Conservation (phyloP, 1,140 invertebrate genomes). For the Lepidurus packardi region DNA sequence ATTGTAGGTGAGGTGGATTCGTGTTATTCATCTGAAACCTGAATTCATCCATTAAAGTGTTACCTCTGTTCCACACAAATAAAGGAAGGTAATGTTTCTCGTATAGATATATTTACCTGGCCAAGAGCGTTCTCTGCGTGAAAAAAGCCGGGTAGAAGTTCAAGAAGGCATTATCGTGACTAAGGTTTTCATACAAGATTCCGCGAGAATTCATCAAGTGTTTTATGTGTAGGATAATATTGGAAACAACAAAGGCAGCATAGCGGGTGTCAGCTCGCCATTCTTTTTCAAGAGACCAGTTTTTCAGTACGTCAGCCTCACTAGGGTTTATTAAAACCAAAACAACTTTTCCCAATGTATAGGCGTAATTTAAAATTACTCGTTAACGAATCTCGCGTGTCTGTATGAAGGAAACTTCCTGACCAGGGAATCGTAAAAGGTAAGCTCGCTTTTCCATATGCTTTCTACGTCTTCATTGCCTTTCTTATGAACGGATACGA, state of each 20-base stretch:
- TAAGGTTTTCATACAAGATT: not conserved
- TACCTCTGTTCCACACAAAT: not conserved
- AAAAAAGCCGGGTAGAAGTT: not conserved
- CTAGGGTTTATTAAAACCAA: not conserved
- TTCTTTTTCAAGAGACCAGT: not conserved
- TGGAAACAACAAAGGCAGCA: not conserved
- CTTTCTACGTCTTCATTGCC: not conserved
- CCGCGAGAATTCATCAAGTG: not conserved
- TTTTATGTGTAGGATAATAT: not conserved
- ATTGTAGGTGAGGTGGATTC: not conserved
- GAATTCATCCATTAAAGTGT: not conserved
- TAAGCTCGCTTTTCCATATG: not conserved
- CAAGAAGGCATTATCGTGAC: not conserved
- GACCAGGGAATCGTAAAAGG: not conserved
- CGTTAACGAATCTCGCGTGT: not conserved
- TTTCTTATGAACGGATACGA: not conserved
- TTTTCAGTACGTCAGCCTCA: constrained; percentile 3
- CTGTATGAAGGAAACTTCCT: not conserved
- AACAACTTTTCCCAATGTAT: not conserved
- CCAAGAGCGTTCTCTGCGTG: constrained; percentile 2
- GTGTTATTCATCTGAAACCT: not conserved
- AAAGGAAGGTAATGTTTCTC: not conserved
- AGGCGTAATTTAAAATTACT: not conserved
- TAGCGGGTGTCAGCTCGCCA: constrained; percentile 2
- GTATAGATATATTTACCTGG: not conserved